Evolutionary conservation across 30 jellyfish, hydroid and myxozoan genomes (phyloP), one percentile per base, ranked within the genome.

Genomic region (Hydractinia symbiolongicarpus): DNA sequence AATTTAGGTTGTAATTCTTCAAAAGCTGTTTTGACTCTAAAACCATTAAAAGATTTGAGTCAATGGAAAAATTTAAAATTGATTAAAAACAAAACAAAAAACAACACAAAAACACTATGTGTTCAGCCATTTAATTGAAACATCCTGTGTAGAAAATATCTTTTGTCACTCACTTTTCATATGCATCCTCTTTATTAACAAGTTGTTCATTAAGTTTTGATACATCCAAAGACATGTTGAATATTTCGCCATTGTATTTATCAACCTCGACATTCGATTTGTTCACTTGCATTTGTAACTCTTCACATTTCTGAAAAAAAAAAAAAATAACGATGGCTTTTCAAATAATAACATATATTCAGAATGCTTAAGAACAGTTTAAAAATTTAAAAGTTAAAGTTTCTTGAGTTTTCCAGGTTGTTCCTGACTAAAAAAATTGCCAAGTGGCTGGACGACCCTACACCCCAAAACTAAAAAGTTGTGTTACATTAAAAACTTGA

Each of bases 151-250:
- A n/a, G 9, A 51, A 7, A 64, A 64, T 6, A 16, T 11, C 15
- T 58, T 58, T 58, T 6, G 19, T 7, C 7, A 64, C 17, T 4
- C 40, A 64, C 74, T 51, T 64, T 6, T 61, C 61, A 21, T 1
- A 64, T 13, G 83, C 19, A 15, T 78, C 74, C 40, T 78, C 86
- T 0, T 60, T 13, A 0, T 40, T 11, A 9, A 19, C 40, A 21
- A 16, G 13, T 15, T 62, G 83, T 50, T 61, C 61, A 8, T n/a
- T 40, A 9, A 78, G 83, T 55, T 78, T 61, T 55, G 57, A 6
- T 16, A 19, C 82, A 1, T n/a, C 57, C 9, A 20, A 4, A 7
- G 53, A 57, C 54, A 64, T 64, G 40, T 64, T 64, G 4, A 64
- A 64, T 7, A 64, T 64, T 51, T 64, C 74, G 9, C 74, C 74